Conservation (phyloP, 1,140 invertebrate genomes). For the Maconellicoccus hirsutus region DNA sequence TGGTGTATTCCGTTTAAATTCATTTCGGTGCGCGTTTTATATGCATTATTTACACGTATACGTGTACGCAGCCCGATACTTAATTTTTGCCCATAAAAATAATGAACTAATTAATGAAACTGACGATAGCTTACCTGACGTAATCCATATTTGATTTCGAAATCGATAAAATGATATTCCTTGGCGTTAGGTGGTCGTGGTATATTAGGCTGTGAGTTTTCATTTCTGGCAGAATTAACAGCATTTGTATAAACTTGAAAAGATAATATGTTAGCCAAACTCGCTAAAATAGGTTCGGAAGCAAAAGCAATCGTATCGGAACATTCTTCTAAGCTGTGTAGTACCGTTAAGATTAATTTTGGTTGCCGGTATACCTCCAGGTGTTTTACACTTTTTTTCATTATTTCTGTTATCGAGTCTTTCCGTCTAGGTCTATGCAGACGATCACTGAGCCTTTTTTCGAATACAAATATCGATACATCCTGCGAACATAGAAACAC, state of each 20-base stretch:
- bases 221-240: slow-evolving; percentile 33
- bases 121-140: no score
- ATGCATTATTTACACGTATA: no score
- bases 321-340: slow-evolving; percentile 67
- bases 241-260: slow-evolving; percentile 53
- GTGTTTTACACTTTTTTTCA: slow-evolving; percentile 67
- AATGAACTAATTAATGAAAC: slow-evolving; percentile 36
- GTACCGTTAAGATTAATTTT: slow-evolving; percentile 57
- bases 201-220: slow-evolving; percentile 35
- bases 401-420: slow-evolving; percentile 79
- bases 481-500: slow-evolving; percentile 54
- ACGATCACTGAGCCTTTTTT: slow-evolving; percentile 87
- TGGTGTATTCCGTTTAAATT: no score
- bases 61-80: no score
- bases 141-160: slow-evolving; percentile 86
- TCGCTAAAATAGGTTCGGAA: slow-evolving; percentile 74
- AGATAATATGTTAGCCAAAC: slow-evolving; percentile 75
- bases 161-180: slow-evolving; percentile 76
- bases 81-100: no score
- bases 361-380: slow-evolving; percentile 79
- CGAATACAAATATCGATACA: slow-evolving; percentile 89
- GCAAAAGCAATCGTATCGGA: slow-evolving; percentile 81
- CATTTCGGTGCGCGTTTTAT: no score
- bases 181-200: slow-evolving; percentile 47
- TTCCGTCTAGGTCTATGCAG: slow-evolving; percentile 86